Evolutionary conservation across 2,888 invertebrate species (phyloP), one percentile per base, ranked within the genome.

Genomic region (Cephus spinipes): DNA sequence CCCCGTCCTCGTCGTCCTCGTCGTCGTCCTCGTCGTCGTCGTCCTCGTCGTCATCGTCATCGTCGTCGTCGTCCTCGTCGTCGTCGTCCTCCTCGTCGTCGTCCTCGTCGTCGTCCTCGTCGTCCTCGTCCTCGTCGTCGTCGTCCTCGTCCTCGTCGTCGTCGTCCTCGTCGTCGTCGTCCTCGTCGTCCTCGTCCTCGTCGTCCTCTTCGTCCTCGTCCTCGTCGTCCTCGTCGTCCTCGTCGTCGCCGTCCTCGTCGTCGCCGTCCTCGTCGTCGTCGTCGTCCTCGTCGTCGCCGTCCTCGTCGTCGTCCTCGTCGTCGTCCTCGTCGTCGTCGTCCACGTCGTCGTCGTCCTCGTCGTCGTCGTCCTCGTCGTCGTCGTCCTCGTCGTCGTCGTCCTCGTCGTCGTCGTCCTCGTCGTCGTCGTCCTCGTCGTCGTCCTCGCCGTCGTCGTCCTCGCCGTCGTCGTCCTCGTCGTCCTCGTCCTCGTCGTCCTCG

Each of bases 41-140:
- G n/a, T 87, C 86, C 73, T 85, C 88, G 78, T 90, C 88, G 4
- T 81, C 78, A 76, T 88, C 87, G 55, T 87, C 87, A 55, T 89
- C 89, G 11, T 84, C 86, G 15, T 89, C 87, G 79, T 90, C 89
- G 36, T 89, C 89, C 1, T 82, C 89, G 69, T 88, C 87, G 32
- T 84, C 88, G 69, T 85, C 88, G 33, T 91, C 91, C 4, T 89
- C 90, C 68, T 86, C 86, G 31, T 80, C 81, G 77, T 85, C 86
- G 34, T 85, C 85, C 69, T 80, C 80, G n/a, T 74, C 77, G 15
- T 78, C 80, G 40, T 81, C 80, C 15, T 78, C 73, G 69, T 77
- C 77, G 35, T 87, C 85, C 77, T 88, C 87, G 30, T 86, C 86
- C 12, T 80, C 83, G 33, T 87, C 85, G 30, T 82, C 84, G 35